Conservation (phyloP, 2,888 invertebrate genomes). For the Dryomyza anilis region DNA sequence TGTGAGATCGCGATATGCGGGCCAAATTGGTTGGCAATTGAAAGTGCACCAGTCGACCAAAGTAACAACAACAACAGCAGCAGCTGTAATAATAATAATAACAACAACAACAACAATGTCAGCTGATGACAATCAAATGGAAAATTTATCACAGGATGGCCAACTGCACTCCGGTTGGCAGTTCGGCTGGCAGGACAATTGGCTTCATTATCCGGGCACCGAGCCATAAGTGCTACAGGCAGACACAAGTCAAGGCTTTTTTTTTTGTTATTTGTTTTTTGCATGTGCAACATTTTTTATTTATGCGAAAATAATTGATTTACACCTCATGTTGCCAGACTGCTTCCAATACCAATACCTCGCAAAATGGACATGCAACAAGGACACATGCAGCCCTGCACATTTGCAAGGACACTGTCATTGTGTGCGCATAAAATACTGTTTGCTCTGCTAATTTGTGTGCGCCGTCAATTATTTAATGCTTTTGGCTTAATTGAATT, state of each 20-base stretch:
- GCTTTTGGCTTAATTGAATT: no score
- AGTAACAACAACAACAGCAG: neutral
- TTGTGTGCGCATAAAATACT: no score
- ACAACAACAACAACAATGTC: neutral
- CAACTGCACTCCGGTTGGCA: no score
- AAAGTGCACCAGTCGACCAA: neutral
- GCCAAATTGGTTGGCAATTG: slow-evolving; percentile 20
- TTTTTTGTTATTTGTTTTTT: neutral
- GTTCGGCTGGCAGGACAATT: neutral
- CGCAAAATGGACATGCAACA: no score
- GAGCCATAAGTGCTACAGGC: neutral
- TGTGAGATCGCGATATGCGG: slow-evolving; percentile 19
- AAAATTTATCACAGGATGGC: slow-evolving; percentile 14
- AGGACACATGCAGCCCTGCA: no score
- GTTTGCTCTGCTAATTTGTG: no score
- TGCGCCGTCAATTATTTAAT: no score
- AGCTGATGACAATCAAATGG: slow-evolving; percentile 18
- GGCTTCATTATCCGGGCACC: neutral
- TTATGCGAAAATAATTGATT: slow-evolving; percentile 23
- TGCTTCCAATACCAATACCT: no score
- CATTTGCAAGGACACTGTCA: no score
- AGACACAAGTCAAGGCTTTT: neutral
- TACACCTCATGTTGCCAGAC: no score
- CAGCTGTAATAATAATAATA: neutral
- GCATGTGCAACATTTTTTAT: slow-evolving; percentile 2